Base-by-base conservation (phyloP, 2,888 invertebrate genomes). In the Onchidella celtica region DNA sequence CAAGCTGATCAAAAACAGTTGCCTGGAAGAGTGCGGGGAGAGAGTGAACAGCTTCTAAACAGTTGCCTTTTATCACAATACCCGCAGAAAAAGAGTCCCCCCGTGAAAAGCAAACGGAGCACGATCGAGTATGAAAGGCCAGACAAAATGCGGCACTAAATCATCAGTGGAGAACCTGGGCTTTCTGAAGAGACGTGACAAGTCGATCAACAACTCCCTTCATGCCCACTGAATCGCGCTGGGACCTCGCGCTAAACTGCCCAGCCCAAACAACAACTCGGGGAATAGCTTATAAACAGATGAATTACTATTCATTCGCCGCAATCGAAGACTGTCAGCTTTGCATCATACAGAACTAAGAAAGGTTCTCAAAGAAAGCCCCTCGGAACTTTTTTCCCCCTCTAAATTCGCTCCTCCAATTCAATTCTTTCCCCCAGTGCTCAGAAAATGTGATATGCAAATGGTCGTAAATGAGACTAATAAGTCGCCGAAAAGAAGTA, bases 1-100 rank as follows among this genome's bases (percentile, higher is more conserved):
- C 84, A 82, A 83, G 83, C 83, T 81, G 86, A 81, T 77, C 72
- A 72, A 73, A 81, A 73, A 68, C 79, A 79, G 85, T 83, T 84
- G 77, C 80, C 78, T 70, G 32, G 68, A 72, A 72, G 72, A 77
- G 65, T 24, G 27, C 59, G 14, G 38, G 68, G 68, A 38, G 74
- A 74, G 66, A 80, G 74, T 80, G 80, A 80, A 80, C 78, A 79
- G 47, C 14, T 61, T 70, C 80, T 68, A 80, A 80, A 80, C 72
- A 68, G 74, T 74, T 65, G 61, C 57, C 68, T 61, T 59, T 61
- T 59, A 57, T 36, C 40, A 78, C 78, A 78, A 78, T 78, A 61
- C 59, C 78, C 70, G 69, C 59, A 70, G 78, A 29, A 78, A 69
- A 69, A 78, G 34, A 69, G 59, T 21, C 40, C 34, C 61, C 63